These are phyloP conservation scores for Lepidochrysops patricia DNA, from an alignment of 2,888 invertebrate species.

Conservation along the genomic window DNA sequence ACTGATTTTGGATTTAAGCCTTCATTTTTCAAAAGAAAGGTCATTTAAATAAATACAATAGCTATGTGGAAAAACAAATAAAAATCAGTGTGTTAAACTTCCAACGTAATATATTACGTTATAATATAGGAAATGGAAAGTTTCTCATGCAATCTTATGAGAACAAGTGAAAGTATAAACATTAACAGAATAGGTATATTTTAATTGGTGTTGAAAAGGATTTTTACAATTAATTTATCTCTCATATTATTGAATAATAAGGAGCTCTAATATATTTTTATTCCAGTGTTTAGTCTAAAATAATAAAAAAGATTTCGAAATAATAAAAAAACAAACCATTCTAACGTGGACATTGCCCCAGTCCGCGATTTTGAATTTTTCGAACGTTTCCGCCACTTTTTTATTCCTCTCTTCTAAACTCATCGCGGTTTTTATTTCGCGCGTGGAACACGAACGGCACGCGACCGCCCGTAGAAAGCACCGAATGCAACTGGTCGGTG, in stretches of 20 bases:
- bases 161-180: constrained; percentile 13
- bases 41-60: too few species aligned
- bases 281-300: background rate
- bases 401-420: constrained; percentile 60
- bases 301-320: background rate
- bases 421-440: constrained; percentile 49
- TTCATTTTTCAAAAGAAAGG: too few species aligned
- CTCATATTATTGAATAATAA: too few species aligned
- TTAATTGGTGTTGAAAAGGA: background rate
- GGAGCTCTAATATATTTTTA: background rate
- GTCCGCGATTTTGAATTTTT: constrained; percentile 58
- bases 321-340: constrained; percentile 46
- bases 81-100: constrained; percentile 6
- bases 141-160: constrained; percentile 13
- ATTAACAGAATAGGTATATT: constrained; percentile 21
- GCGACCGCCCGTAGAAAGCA: constrained; percentile 44
- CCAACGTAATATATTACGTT: constrained; percentile 12
- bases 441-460: constrained; percentile 41
- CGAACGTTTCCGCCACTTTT: constrained; percentile 60
- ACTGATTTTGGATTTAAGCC: too few species aligned
- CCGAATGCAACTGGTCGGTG: constrained; percentile 38
- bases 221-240: too few species aligned
- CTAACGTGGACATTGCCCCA: constrained; percentile 50
- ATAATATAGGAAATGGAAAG: constrained; percentile 16
- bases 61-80: constrained; percentile 14